Evolutionary conservation across 2,888 invertebrate genomes (phyloP), one percentile per base, ranked within the genome.

Genomic region (Apocheima hispidaria): DNA sequence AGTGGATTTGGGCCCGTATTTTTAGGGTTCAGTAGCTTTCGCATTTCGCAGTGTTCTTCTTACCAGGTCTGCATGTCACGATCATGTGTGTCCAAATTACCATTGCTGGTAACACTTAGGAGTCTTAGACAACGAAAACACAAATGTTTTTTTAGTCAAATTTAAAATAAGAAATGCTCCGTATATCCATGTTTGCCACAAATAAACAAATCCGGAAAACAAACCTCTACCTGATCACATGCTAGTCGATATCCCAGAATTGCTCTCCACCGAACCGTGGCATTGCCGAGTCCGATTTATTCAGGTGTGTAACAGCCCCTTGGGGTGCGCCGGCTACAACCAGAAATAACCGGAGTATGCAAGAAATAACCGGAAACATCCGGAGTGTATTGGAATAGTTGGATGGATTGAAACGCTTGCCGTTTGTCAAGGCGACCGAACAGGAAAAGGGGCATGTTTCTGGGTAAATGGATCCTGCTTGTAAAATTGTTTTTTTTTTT

Each of bases 291-390:
- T 51, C 46, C 43, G 61, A 51, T 51, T 56, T 61, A 61, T 52
- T 52, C 56, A 61, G 56, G 61, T 61, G 61, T 61, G 61, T 56
- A 55, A 60, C 52, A 50, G 28, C 55, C 51, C 44, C 55, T 44
- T 14, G 48, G 56, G 56, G 52, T 26, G 26, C 35, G 14, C 56
- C 14, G 61, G 55, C 20, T 46, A 46, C 48, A 52, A 56, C 46
- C 52, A 56, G 55, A 30, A 48, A 46, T 56, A 56, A 56, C 46
- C 52, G 38, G 61, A 35, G 55, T 48, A 26, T 35, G 44, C 50
- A 48, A 41, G 56, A 56, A 52, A 62, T 62, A 62, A 52, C 56
- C 56, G 49, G 48, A 62, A 40, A 55, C 16, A 46, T 60, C 54
- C 14, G 26, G 55, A 43, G 30, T 56, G 52, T 54, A 61, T 61